Conservation (phyloP, 2,888 invertebrate genomes). For the Acleris holmiana region DNA sequence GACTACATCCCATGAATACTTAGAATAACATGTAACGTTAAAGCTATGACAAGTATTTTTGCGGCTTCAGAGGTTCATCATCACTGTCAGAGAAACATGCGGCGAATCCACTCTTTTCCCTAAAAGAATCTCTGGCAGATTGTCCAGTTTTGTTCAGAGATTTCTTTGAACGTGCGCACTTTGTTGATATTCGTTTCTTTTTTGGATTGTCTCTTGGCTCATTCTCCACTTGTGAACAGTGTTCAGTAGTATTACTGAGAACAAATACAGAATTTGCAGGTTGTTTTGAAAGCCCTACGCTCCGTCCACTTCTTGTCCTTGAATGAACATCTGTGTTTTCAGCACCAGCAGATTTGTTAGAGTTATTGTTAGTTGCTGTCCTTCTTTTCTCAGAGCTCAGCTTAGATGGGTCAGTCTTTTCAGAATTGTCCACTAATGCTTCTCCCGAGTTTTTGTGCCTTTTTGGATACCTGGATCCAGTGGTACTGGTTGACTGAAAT, state of each 20-base stretch:
- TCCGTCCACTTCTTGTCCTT: constrained; percentile 68
- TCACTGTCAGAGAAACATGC: constrained; percentile 79
- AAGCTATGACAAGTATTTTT: constrained; percentile 41
- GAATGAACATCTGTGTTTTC: constrained; percentile 49
- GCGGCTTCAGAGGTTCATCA: constrained; percentile 62
- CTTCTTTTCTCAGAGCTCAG: constrained; percentile 44
- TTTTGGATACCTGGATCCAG: constrained; percentile 67
- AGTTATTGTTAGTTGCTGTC: constrained; percentile 48
- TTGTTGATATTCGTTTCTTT: constrained; percentile 47
- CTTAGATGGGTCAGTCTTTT: constrained; percentile 38
- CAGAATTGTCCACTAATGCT: constrained; percentile 38
- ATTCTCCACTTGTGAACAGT: constrained; percentile 56
- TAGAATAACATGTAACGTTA: constrained; percentile 23
- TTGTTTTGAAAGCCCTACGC: constrained; percentile 54
- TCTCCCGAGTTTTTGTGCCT: constrained; percentile 53
- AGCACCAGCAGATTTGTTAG: constrained; percentile 55
- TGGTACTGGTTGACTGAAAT: constrained; percentile 61
- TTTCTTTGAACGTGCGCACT: constrained; percentile 50
- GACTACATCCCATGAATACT: constrained; percentile 22
- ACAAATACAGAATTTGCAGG: constrained; percentile 65
- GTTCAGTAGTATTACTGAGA: constrained; percentile 63
- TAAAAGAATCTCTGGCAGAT: constrained; percentile 57
- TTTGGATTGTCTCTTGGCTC: constrained; percentile 35
- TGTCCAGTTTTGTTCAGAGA: constrained; percentile 50
- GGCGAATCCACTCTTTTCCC: constrained; percentile 71